A percentile compares a stretch with the other conserved stretches of the same genome.
Conservation (phyloP, 2,113 vertebrate genomes). For the Grantiella picta region DNA sequence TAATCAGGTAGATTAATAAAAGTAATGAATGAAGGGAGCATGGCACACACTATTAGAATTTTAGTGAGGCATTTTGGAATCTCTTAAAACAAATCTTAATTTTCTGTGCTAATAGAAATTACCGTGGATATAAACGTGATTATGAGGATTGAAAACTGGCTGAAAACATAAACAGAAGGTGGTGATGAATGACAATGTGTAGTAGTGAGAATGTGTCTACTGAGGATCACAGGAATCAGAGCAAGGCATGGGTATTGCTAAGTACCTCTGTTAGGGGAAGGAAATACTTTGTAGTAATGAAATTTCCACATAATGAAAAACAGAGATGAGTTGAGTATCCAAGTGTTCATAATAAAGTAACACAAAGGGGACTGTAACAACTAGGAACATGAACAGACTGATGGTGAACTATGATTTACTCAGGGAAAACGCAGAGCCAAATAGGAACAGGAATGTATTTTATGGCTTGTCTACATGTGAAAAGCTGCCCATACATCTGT, state of each 20-base stretch:
- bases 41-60: background rate
- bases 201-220: background rate
- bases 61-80: background rate
- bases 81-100: background rate
- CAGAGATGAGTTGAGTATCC: background rate
- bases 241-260: background rate
- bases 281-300: background rate
- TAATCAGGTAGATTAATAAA: background rate
- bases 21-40: background rate
- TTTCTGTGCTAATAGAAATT: background rate
- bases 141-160: background rate
- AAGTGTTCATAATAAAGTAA: constrained; percentile 21
- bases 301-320: background rate
- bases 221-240: background rate
- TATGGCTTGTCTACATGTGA: background rate
- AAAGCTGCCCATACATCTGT: background rate
- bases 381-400: background rate
- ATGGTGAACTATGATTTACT: background rate
- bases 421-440: background rate
- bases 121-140: background rate
- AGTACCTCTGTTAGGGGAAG: background rate
- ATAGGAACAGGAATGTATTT: background rate
- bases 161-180: constrained; percentile 16
- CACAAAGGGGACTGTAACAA: background rate
- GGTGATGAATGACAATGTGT: background rate